Base-by-base conservation (phyloP, 2,888 invertebrate genomes). In the Dendrolimus pini region DNA sequence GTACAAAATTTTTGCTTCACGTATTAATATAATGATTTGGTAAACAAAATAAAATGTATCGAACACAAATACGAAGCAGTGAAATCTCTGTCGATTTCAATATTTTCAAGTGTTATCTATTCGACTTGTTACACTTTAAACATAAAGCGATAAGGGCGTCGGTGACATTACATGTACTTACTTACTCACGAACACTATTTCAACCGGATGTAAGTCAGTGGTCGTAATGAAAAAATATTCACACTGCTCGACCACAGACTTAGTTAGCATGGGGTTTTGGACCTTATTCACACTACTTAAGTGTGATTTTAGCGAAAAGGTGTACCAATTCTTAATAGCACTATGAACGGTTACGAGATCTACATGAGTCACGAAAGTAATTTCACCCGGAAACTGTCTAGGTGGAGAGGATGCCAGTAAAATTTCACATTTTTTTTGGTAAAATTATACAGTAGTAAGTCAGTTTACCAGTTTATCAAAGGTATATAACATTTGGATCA, bases 101-200 rank as follows among this genome's bases (percentile, higher is more conserved):
- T 72, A 72, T 73, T 72, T 74, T 73, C 70, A 64, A 64, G 67
- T 67, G 70, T 74, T 80, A 79, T 78, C 78, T 71, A 67, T 67
- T 61, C 60, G 60, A 74, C 69, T 75, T 74, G 71, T 75, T 72
- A 72, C 72, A 75, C 69, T 75, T 74, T 74, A 72, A 75, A 77
- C 71, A 78, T 70, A 73, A 72, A 70, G 54, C 69, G 79, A 79
- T 79, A 80, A 79, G 71, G 76, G 70, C 70, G 68, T 67, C 74
- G 72, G 72, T 74, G 73, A 78, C 77, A 70, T 72, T 65, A 30
- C 30, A 30, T 70, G 68, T 68, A 67, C 62, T 61, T 63, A 62
- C 62, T n/a, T 59, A 63, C 64, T 70, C 62, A 74, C 65, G 64
- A 68, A 77, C 71, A 71, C 65, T 66, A 67, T 71, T 68, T 62